phyloP scores from a whole-genome alignment of 2,113 vertebrate genomes.

The Pedionomus torquatus region DNA sequence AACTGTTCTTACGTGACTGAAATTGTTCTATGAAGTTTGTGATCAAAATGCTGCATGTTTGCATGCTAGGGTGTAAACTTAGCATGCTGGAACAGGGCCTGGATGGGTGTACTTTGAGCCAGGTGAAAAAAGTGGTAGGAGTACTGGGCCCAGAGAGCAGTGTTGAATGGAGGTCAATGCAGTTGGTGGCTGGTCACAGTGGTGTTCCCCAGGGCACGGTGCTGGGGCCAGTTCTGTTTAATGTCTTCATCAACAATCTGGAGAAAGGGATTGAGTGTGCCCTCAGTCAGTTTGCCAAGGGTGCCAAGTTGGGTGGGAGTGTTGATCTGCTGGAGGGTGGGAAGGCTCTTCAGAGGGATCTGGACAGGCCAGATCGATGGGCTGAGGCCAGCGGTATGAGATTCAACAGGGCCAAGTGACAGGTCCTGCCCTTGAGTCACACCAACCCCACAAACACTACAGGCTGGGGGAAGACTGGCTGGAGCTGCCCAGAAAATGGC shows the following conservation, averaged over 20 bases:
- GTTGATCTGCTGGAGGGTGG: neutral
- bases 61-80: neutral
- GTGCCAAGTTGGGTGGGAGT: neutral
- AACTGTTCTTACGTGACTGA: neutral
- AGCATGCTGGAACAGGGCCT: neutral
- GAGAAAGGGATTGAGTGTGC: neutral
- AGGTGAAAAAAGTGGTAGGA: neutral
- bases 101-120: neutral
- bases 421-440: neutral
- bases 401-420: neutral
- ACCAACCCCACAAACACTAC: neutral
- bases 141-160: neutral
- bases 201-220: neutral
- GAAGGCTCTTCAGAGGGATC: neutral
- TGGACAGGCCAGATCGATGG: neutral
- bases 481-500: neutral
- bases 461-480: neutral
- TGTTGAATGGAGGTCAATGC: neutral
- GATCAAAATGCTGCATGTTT: neutral
- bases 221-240: neutral
- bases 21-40: neutral
- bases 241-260: neutral
- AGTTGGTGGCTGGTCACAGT: neutral
- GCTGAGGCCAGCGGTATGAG: neutral
- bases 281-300: neutral